phyloP scores from a whole-genome alignment of 2,113 vertebrate genomes.

The Sphyrna mokarran region DNA sequence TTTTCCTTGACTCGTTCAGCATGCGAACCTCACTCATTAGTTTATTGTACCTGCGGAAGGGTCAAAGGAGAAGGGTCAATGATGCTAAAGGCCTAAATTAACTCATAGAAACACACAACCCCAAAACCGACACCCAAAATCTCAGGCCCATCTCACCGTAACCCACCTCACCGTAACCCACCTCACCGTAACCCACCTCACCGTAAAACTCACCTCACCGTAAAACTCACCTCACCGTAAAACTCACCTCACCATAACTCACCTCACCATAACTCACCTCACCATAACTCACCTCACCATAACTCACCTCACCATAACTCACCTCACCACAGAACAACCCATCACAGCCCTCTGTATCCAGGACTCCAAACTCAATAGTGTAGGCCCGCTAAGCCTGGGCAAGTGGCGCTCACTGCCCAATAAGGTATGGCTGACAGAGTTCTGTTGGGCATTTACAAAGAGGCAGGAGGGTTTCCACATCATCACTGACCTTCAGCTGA shows the following conservation, averaged over 20 bases:
- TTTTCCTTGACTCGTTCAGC: not conserved
- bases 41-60: not conserved
- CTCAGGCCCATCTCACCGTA: no score
- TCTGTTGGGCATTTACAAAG: not conserved
- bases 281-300: no score
- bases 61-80: not conserved
- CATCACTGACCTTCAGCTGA: not conserved
- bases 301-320: no score
- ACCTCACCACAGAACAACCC: not conserved
- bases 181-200: no score
- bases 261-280: no score
- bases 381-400: not conserved
- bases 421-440: no score
- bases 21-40: not conserved
- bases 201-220: no score
- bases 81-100: not conserved
- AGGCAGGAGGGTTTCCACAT: not conserved
- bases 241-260: no score
- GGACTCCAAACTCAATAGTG: not conserved
- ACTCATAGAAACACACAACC: not conserved
- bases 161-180: no score
- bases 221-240: no score
- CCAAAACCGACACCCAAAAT: not conserved
- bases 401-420: not conserved
- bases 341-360: not conserved